Conservation (phyloP, 2,797 vertebrate species). For the Okamejei kenojei region DNA sequence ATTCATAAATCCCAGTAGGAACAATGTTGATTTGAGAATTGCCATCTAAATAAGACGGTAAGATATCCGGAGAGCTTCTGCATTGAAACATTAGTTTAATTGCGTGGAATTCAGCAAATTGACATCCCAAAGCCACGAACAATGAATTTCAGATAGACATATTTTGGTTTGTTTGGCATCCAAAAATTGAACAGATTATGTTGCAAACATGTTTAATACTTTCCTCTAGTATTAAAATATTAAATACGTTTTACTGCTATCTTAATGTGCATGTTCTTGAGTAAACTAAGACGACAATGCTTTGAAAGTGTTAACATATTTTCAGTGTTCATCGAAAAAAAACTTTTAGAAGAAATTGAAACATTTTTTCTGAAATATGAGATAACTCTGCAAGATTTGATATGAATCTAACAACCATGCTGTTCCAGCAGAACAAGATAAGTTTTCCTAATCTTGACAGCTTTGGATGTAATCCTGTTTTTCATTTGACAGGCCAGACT, state of each 20-base stretch:
- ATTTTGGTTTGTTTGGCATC: neutral
- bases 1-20: conserved; percentile 54
- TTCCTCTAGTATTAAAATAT: neutral
- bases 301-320: conserved; percentile 31
- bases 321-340: conserved; percentile 13
- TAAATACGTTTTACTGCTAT: neutral
- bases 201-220: neutral
- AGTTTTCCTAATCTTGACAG: conserved; percentile 80
- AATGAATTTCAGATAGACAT: conserved; percentile 28
- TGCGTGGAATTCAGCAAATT: conserved; percentile 5
- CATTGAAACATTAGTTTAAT: neutral
- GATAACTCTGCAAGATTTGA: conserved; percentile 27
- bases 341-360: conserved; percentile 32
- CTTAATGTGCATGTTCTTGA: neutral
- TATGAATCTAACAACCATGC: conserved; percentile 35
- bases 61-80: neutral
- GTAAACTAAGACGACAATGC: neutral
- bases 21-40: conserved; percentile 66
- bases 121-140: conserved; percentile 30
- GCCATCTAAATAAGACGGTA: conserved; percentile 44
- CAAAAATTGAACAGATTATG: neutral
- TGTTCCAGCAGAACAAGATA: conserved; percentile 65
- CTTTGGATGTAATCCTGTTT: conserved; percentile 71
- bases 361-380: conserved; percentile 25
- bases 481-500: conserved; percentile 73